Evolutionary conservation across 2,113 vertebrate species (phyloP).

Genomic region (Cyprinodon tularosa): DNA sequence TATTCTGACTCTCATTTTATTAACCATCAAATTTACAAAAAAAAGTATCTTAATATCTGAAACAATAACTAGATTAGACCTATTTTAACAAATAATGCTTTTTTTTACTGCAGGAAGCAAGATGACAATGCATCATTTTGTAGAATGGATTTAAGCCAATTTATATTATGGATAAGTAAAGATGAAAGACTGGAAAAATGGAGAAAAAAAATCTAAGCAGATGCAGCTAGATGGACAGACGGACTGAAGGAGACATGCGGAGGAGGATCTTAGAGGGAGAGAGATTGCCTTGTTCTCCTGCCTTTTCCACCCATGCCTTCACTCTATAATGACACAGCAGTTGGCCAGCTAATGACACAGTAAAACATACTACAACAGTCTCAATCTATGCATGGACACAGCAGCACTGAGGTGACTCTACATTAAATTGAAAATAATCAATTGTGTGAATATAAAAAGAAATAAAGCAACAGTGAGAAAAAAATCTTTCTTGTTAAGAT

Average conservation of each 20-base stretch:
- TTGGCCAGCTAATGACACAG: conserved; percentile 66
- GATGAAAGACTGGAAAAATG: conserved; percentile 7
- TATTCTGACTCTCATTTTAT: neutral
- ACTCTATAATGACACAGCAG: conserved; percentile 73
- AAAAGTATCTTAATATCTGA: neutral
- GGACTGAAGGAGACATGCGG: conserved; percentile 53
- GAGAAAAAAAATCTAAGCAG: conserved; percentile 18
- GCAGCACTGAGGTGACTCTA: conserved; percentile 34
- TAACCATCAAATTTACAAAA: neutral
- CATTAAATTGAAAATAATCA: conserved; percentile 22
- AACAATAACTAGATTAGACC: neutral
- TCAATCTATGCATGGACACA: conserved; percentile 42
- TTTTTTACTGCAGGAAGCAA: conserved; percentile 37
- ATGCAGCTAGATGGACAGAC: conserved; percentile 36
- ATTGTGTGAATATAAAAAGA: neutral
- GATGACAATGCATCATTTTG: neutral
- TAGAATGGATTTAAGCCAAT: conserved; percentile 3
- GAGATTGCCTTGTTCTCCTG: conserved; percentile 60
- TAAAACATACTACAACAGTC: conserved; percentile 50
- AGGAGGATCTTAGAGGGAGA: conserved; percentile 58
- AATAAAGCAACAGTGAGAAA: neutral
- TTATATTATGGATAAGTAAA: conserved; percentile 37
- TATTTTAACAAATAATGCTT: conserved; percentile 27
- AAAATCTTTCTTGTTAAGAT: neutral
- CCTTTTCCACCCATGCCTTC: conserved; percentile 69